A percentile compares a stretch with the other conserved stretches of the same genome.
phyloP scores from a whole-genome alignment of 2,888 invertebrate genomes.

The Yponomeuta evonymella region DNA sequence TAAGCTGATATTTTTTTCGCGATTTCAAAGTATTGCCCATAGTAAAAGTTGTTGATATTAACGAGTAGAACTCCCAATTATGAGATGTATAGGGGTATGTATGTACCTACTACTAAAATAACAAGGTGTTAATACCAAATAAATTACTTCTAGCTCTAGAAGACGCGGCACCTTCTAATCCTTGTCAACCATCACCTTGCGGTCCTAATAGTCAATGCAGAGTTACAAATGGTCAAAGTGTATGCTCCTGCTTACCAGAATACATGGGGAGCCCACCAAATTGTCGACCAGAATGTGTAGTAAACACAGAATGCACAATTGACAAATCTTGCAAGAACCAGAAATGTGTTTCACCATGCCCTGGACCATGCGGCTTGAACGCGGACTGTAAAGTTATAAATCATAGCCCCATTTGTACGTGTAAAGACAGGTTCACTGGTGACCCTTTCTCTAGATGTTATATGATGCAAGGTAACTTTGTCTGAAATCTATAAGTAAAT shows the following conservation, averaged over 20 bases:
- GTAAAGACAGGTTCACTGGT: constrained; percentile 76
- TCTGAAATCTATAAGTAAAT: not conserved
- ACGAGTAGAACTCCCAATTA: too few species aligned
- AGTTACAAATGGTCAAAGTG: constrained; percentile 75
- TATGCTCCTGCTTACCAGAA: constrained; percentile 82
- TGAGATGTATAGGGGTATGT: too few species aligned
- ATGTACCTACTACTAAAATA: not conserved
- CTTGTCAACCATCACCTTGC: constrained; percentile 79
- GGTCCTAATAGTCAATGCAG: constrained; percentile 79
- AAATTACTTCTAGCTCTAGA: constrained; percentile 43
- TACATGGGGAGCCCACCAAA: constrained; percentile 81
- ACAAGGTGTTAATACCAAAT: not conserved
- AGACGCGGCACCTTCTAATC: constrained; percentile 49
- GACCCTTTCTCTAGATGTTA: constrained; percentile 82
- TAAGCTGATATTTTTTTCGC: too few species aligned
- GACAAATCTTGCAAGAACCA: constrained; percentile 80
- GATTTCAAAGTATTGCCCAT: too few species aligned
- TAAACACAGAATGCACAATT: constrained; percentile 80
- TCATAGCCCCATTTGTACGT: constrained; percentile 83
- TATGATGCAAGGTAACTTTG: constrained; percentile 54
- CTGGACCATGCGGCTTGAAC: constrained; percentile 82
- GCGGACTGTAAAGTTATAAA: constrained; percentile 83
- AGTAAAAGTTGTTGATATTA: too few species aligned
- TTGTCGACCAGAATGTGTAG: constrained; percentile 84
- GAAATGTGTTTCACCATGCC: constrained; percentile 83